These are phyloP conservation scores for Galerucella pusilla DNA, from an alignment of 2,888 invertebrate species.

Conservation along the genomic window DNA sequence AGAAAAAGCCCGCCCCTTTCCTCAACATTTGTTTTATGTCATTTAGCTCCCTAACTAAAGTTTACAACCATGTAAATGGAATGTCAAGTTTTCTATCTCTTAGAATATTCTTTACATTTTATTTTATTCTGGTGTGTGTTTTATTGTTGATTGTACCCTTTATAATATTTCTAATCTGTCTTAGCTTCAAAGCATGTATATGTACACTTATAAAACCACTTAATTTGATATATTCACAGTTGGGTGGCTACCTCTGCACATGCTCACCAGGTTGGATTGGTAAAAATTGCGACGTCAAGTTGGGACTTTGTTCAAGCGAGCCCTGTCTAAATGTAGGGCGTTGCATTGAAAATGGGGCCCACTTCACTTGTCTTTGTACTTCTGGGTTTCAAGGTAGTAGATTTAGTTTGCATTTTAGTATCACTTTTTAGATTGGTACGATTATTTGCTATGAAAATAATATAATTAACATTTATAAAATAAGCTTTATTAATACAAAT, in stretches of 20 bases:
- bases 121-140: not conserved
- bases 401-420: slow-evolving; percentile 30
- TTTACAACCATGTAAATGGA: no score
- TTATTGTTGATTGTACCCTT: not conserved
- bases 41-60: no score
- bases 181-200: not conserved
- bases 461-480: not conserved
- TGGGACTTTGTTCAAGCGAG: slow-evolving; percentile 69
- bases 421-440: slow-evolving; percentile 16
- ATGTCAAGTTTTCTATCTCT: no score
- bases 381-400: slow-evolving; percentile 70
- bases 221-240: slow-evolving; percentile 59
- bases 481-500: not conserved
- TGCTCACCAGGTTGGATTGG: slow-evolving; percentile 79
- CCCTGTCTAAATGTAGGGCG: slow-evolving; percentile 76
- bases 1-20: no score
- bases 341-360: slow-evolving; percentile 68
- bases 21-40: no score
- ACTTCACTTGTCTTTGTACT: slow-evolving; percentile 70
- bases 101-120: no score
- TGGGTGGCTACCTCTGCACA: slow-evolving; percentile 73
- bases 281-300: slow-evolving; percentile 68
- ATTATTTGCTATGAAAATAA: not conserved
- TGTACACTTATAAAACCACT: not conserved
- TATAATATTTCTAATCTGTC: not conserved